A percentile compares a stretch with the other conserved stretches of the same genome.
These are phyloP conservation scores for Argentina silus DNA, from an alignment of 2,797 vertebrate species.

Conservation along the genomic window DNA sequence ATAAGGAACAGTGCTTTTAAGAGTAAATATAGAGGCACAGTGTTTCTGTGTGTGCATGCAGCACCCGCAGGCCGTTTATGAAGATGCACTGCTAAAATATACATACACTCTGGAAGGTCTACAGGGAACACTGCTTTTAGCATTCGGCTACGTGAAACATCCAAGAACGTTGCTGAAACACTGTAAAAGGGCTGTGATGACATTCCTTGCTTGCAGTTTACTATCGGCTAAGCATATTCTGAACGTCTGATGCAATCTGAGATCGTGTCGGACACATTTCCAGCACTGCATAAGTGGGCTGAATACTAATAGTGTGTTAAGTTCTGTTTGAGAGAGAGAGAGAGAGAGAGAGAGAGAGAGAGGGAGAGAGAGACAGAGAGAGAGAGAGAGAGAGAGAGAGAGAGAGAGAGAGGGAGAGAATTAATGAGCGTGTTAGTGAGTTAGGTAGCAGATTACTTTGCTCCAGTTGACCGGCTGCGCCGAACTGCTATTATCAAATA, in stretches of 20 bases:
- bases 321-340: slow-evolving; percentile 8
- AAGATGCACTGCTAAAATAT: slow-evolving; percentile 52
- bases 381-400: too few relatives aligned
- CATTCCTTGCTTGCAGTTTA: slow-evolving; percentile 32
- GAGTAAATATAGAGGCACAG: slow-evolving; percentile 69
- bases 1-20: slow-evolving; percentile 66
- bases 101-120: slow-evolving; percentile 43
- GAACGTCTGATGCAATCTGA: slow-evolving; percentile 48
- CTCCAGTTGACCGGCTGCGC: slow-evolving; percentile 23
- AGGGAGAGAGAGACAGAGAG: slow-evolving; percentile 8
- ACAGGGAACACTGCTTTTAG: slow-evolving; percentile 61
- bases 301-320: background rate
- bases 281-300: background rate
- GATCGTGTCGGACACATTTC: slow-evolving; percentile 43
- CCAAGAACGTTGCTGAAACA: slow-evolving; percentile 33
- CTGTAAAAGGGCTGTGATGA: slow-evolving; percentile 24
- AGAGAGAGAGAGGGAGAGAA: background rate
- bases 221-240: slow-evolving; percentile 27
- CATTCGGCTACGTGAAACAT: slow-evolving; percentile 47
- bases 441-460: slow-evolving; percentile 14
- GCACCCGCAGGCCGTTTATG: slow-evolving; percentile 42
- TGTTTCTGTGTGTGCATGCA: slow-evolving; percentile 51
- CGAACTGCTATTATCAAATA: slow-evolving; percentile 29
- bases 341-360: background rate
- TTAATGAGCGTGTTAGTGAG: too few relatives aligned